Evolutionary conservation across 1,140 invertebrate species (phyloP), one percentile per base, ranked within the genome.

Genomic region (Aphidius ervi): DNA sequence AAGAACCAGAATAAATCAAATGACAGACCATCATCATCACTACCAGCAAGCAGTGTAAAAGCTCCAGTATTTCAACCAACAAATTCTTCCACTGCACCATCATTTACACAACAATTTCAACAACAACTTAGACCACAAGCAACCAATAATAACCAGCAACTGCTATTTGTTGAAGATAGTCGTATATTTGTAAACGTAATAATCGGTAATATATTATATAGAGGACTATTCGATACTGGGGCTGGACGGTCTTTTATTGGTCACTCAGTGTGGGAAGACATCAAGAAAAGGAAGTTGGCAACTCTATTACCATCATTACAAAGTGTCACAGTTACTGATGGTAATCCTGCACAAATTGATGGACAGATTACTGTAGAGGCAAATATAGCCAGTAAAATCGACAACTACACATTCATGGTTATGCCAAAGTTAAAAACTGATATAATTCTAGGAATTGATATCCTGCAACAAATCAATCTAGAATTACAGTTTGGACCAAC

Each of bases 231-330:
- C 8, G 60, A 61, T 20, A 48, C 49, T 10, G 60, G 54, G 20
- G 43, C 60, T 5, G 47, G 42, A 5, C 41, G 53, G 6, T 54
- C 53, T 3, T 61, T 48, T 42, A 37, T 61, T 7, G 42, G 50
- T 0, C 37, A 7, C 0, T 50, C 45, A 6, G 46, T 40, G 6
- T 54, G 42, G 41, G 16, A 37, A 5, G 20, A 10, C 9, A 31
- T 31, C 4, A 10, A 23, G 7, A 5, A 8, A 1, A 41, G n/a
- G 42, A 49, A 45, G 31, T 46, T 40, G 5, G 10, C 5, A 31
- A 31, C 6, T 8, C 37, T 50, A 31, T 31, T 1, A 37, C 2
- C 23, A 50, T 31, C 20, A 8, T 8, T 5, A 5, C 48, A 50
- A 3, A 9, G 10, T 4, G 16, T 9, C 10, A 16, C 6, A 0